phyloP scores from a whole-genome alignment of 2,113 vertebrate genomes.

The Hydrolagus affinis region DNA sequence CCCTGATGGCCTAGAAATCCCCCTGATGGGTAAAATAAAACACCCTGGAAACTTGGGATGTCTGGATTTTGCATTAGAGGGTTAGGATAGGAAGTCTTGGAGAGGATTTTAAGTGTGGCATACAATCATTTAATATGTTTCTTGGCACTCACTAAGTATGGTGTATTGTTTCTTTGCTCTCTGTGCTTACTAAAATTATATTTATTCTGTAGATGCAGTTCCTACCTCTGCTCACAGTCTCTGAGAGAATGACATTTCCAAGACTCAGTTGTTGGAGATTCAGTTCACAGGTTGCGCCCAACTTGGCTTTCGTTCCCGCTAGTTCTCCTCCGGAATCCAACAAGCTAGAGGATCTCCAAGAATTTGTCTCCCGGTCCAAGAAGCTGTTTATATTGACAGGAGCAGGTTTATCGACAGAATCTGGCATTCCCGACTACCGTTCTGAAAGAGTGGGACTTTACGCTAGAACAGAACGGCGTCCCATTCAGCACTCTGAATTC shows the following conservation, averaged over 20 bases:
- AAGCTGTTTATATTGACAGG: slow-evolving; percentile 78
- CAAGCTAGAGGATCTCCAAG: slow-evolving; percentile 68
- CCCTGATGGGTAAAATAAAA: no score
- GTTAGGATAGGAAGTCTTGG: no score
- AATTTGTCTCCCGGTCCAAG: slow-evolving; percentile 62
- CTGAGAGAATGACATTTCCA: neutral
- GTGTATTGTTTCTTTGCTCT: no score
- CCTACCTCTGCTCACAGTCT: neutral
- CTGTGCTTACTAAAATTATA: neutral
- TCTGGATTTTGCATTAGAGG: no score
- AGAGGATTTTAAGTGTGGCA: no score
- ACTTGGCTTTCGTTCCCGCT: slow-evolving; percentile 66
- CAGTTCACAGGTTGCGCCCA: slow-evolving; percentile 8
- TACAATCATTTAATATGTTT: no score
- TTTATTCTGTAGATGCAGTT: slow-evolving; percentile 19
- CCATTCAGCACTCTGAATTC: slow-evolving; percentile 77
- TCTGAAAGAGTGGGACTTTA: slow-evolving; percentile 87
- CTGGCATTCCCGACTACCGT: slow-evolving; percentile 90
- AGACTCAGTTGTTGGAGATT: neutral
- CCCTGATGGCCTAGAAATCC: no score
- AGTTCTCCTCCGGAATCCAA: slow-evolving; percentile 56
- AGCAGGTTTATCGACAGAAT: slow-evolving; percentile 89
- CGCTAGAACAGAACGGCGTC: slow-evolving; percentile 69
- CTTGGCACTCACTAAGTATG: no score
- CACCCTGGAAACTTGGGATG: no score